These are phyloP conservation scores for Empidonax traillii DNA, from an alignment of 2,113 vertebrate species.

Conservation along the genomic window DNA sequence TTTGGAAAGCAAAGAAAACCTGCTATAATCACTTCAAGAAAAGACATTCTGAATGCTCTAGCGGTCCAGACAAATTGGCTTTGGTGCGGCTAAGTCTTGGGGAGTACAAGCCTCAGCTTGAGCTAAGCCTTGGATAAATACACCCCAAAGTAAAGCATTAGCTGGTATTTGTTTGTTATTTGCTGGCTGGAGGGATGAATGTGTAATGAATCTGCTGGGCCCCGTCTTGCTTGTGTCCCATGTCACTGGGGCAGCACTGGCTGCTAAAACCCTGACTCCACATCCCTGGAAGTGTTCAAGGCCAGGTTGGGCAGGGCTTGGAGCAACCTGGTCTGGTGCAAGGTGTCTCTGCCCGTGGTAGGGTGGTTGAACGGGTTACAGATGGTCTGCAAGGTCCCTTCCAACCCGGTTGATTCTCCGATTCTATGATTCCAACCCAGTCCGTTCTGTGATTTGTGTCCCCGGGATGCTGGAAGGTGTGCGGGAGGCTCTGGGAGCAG, in stretches of 20 bases:
- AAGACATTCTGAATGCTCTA: background rate
- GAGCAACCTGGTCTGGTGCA: background rate
- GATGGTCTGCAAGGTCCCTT: background rate
- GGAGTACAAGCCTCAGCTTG: background rate
- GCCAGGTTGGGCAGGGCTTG: background rate
- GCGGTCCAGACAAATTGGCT: background rate
- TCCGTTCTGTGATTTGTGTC: accelerated
- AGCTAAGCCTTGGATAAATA: background rate
- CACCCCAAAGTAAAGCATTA: background rate
- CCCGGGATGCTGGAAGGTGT: accelerated
- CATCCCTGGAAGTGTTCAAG: background rate
- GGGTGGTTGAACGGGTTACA: background rate
- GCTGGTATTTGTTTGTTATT: background rate
- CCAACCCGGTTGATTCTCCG: background rate
- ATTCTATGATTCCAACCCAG: background rate
- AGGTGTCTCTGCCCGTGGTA: background rate
- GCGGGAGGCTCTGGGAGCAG: background rate
- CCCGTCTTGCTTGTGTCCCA: background rate
- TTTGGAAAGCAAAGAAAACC: background rate
- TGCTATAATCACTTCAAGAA: background rate
- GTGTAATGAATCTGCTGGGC: background rate
- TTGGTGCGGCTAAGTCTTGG: background rate
- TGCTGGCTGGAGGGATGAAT: background rate
- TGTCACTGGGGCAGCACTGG: accelerated
- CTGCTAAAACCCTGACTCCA: background rate